Evolutionary conservation across 92 coral and sea anemone genomes (phyloP), one percentile per base, ranked within the genome.

Genomic region (Metridium senile): DNA sequence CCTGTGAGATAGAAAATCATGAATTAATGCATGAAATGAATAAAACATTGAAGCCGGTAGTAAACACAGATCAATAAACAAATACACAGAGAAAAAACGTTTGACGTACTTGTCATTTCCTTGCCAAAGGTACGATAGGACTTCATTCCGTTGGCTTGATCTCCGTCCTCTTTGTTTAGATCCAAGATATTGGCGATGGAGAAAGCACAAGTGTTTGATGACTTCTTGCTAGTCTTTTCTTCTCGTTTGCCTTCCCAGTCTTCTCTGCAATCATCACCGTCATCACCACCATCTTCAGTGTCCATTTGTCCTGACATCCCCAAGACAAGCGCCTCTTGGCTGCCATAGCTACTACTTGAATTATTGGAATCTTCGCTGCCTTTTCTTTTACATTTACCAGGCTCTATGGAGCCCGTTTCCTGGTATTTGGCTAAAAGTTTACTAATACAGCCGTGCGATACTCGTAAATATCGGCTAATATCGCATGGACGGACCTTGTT

Each of bases 401-500:
- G 97, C 43, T 94, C 90, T 64, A 82, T 86, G 18, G 97, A 94
- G 10, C 97, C 99, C 9, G 99, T 96, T 58, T 96, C 99, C 77
- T 96, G 93, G 85, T 92, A 96, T 49, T 93, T 90, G 16, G 99
- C 86, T 9, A 96, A 85, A 52, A 96, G 86, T 62, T 96, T 96
- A 61, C 99, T 96, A 33, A 96, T 93, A 57, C 99, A 96, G 17
- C 99, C 99, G 77, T 96, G 99, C 0, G 99, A 96, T 21, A 96
- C 97, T 19, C 97, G 87, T 16, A 96, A 88, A 61, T 84, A 91
- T 62, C 99, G 87, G 49, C 99, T 96, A 67, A 96, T 96, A 33
- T 96, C 99, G 45, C 99, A 96, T 3, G 99, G 96, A 28, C 97
- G 87, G 28, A 87, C 81, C 18, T 97, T 97, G 57, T 78, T 66